Evolutionary conservation across 2,888 invertebrate species (phyloP), one percentile per base, ranked within the genome.

Genomic region (Rambutsinella grinnellia): DNA sequence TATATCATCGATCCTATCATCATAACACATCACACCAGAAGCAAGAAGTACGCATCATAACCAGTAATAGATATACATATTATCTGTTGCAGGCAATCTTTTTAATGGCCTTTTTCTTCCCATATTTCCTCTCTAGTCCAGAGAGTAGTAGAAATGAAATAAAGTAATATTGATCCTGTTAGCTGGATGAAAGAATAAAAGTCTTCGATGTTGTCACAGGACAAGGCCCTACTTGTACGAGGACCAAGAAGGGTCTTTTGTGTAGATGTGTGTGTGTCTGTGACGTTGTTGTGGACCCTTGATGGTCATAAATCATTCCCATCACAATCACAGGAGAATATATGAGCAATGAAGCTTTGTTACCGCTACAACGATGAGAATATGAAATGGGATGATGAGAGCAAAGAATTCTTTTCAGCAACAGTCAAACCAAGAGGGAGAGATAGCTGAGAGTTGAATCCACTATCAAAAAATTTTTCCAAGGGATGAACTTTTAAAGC

Each of bases 231-330:
- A 51, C 10, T 51, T 61, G 47, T 51, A 46, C 26, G 68, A 49
- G 54, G 62, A 63, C 62, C 63, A 67, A 78, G 74, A 78, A 74
- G 75, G 78, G 69, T 76, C 78, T 72, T 70, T 74, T 71, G n/a
- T n/a, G n/a, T n/a, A n/a, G n/a, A n/a, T n/a, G n/a, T n/a, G n/a
- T n/a, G n/a, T n/a, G n/a, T n/a, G n/a, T n/a, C n/a, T n/a, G n/a
- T n/a, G n/a, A n/a, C n/a, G n/a, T n/a, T n/a, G n/a, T n/a, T n/a
- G 72, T 79, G 80, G 76, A 80, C 80, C 81, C 81, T 82, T 79
- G 81, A 80, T 78, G 80, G 74, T 78, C 81, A 74, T 82, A 82
- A 82, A 82, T 82, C 81, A 82, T 82, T 72, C 68, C 62, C 56
- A 60, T 26, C 56, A 13, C 21, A 67, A n/a, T n/a, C n/a, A n/a